Evolutionary conservation across 2,888 invertebrate genomes (phyloP), one percentile per base, ranked within the genome.

Genomic region (Ennomos quercinarius): DNA sequence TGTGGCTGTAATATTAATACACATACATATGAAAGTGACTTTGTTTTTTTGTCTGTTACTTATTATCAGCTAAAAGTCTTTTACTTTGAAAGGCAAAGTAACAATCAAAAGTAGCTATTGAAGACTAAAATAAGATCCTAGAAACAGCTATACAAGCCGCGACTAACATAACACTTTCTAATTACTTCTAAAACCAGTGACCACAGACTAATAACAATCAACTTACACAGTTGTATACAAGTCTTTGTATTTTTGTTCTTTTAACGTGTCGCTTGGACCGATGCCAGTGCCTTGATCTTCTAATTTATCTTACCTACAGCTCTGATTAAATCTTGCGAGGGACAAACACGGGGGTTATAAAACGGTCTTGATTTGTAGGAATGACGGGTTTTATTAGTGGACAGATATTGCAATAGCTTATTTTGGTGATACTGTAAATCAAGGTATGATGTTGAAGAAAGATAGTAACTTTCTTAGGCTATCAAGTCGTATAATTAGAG

Each of bases 231-330:
- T 47, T 39, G 8, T 27, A 39, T 39, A 8, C n/a, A 47, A 34
- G 48, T 27, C 27, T 27, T 27, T 61, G 59, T 68, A 73, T 74
- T 64, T 72, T 72, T 49, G 46, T 46, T 46, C 34, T 13, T 36
- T 62, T 73, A 78, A 80, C 74, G 80, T 78, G 80, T 78, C 72
- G 70, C 61, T 71, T 88, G 89, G 89, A 84, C 64, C 70, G 40
- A 58, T 67, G 86, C 88, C 87, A 88, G 75, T 64, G 66, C 57
- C 66, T 71, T 71, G 72, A 74, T 76, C 73, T 71, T 60, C 72
- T 68, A 69, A 71, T 72, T 74, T 70, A 73, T 74, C 70, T 73
- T 64, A 65, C 67, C 67, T 63, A 70, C 58, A 67, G 56, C 60
- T 57, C 59, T 66, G 66, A 68, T 68, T 67, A 69, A 55, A 69